A percentile compares a stretch with the other conserved stretches of the same genome.
Conservation (phyloP, 2,797 vertebrate species). For the Sebastes melanostomus region DNA sequence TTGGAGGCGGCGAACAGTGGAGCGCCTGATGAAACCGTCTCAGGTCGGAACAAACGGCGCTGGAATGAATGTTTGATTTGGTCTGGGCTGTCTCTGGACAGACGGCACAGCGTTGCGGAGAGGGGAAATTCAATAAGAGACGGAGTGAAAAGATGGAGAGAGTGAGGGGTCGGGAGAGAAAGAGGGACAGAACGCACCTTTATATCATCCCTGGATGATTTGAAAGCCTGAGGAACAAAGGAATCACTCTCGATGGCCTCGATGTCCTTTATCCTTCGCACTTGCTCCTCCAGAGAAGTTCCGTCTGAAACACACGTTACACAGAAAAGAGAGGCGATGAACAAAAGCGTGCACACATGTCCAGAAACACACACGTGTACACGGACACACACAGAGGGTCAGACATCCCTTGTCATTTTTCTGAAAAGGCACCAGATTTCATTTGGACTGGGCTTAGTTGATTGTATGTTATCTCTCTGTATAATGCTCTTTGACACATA, state of each 20-base stretch:
- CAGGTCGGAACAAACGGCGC: constrained; percentile 70
- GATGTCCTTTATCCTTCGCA: constrained; percentile 95
- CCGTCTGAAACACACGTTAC: constrained; percentile 86
- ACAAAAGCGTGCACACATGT: constrained; percentile 56
- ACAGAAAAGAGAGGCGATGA: constrained; percentile 49
- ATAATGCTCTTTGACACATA: constrained; percentile 67
- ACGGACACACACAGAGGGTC: constrained; percentile 4
- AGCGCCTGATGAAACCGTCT: constrained; percentile 69
- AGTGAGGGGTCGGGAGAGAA: constrained; percentile 66
- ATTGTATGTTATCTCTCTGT: constrained; percentile 50
- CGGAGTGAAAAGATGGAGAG: constrained; percentile 71
- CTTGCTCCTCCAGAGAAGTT: constrained; percentile 91
- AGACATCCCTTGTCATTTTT: constrained; percentile 45
- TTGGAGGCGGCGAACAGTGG: constrained; percentile 62
- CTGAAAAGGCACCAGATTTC: constrained; percentile 62
- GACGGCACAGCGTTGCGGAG: constrained; percentile 62
- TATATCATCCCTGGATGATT: constrained; percentile 92
- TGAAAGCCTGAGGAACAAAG: constrained; percentile 96
- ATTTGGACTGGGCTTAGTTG: constrained; percentile 48
- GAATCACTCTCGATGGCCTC: constrained; percentile 97
- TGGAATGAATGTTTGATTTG: constrained; percentile 84
- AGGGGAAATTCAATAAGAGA: constrained; percentile 82
- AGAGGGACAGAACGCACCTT: constrained; percentile 86
- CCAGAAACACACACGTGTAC: constrained; percentile 1
- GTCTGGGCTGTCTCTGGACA: constrained; percentile 80